Evolutionary conservation across 2,113 vertebrate genomes (phyloP).

Genomic region (Casuarius casuarius): DNA sequence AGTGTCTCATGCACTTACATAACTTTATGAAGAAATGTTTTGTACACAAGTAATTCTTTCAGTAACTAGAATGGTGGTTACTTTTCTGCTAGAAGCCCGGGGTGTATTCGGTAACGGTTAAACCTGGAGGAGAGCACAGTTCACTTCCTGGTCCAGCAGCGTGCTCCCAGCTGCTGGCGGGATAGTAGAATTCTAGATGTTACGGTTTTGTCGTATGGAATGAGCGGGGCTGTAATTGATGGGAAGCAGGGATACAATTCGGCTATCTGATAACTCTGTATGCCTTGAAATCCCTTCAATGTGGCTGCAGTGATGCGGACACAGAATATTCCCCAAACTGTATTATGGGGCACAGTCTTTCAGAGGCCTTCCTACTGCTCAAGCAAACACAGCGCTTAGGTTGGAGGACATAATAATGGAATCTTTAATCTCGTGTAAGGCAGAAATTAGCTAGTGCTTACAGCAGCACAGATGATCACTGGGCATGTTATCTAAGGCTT

Average conservation of each 20-base stretch:
- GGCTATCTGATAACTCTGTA: conserved; percentile 22
- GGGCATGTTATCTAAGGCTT: no score
- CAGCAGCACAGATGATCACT: not conserved
- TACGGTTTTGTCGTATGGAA: conserved; percentile 16
- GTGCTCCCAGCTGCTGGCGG: conserved; percentile 10
- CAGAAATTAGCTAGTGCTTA: not conserved
- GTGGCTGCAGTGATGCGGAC: not conserved
- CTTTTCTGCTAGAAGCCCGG: not conserved
- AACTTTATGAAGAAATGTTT: not conserved
- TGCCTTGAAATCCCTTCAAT: not conserved
- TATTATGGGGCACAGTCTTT: not conserved
- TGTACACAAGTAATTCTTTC: not conserved
- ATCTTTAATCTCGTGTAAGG: not conserved
- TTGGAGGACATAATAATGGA: not conserved
- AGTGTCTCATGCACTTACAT: not conserved
- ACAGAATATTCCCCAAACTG: not conserved
- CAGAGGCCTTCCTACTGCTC: not conserved
- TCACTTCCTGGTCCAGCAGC: conserved; percentile 26
- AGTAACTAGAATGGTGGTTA: not conserved
- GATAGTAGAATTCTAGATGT: conserved; percentile 48
- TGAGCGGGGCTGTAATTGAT: not conserved
- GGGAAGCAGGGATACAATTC: conserved; percentile 49
- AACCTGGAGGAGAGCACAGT: not conserved
- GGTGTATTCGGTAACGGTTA: not conserved
- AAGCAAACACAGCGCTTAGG: not conserved